Base-by-base conservation (phyloP, 2,888 invertebrate species). In the Plebejus melissa region DNA sequence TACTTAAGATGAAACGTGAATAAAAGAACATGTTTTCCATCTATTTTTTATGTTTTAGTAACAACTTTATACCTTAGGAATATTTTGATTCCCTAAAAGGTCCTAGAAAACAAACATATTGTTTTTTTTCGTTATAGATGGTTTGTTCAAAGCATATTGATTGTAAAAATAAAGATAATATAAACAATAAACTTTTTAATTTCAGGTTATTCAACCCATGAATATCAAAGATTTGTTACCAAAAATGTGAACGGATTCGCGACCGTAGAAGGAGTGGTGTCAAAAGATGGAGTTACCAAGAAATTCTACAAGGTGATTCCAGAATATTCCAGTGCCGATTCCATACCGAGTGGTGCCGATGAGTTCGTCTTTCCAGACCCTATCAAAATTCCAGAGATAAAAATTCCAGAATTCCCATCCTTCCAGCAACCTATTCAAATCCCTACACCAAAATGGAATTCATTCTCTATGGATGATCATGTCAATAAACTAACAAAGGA, bases 211-310 rank as follows among this genome's bases (percentile, higher is more conserved):
- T 32, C 46, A 13, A 72, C 65, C 32, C 65, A 65, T 13, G 65
- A 65, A 36, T 72, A 72, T 54, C 22, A 72, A 32, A 50, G 16
- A 5, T 71, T 32, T 7, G 32, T 72, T 22, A 13, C 54, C n/a
- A 72, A 72, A 22, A 72, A 72, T 54, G 46, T 72, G 1, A 50
- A 72, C 54, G 72, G 72, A 32, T 50, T 72, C 28, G 50, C 72
- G 16, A 50, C 50, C 16, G 6, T 50, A 0, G 16, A 50, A 54
- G 72, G 72, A 50, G 50, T 54, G 6, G 54, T 72, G 2, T 72
- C 72, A 32, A 46, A 72, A 32, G 50, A 72, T 72, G 72, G 72
- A 22, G 72, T 54, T 2, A 50, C 50, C 4, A 50, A 50, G 13
- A 50, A 13, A 11, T 54, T 72, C 50, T 72, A 54, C 54, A 54